phyloP scores from a whole-genome alignment of 2,113 vertebrate genomes.

The Amphilophus citrinellus region DNA sequence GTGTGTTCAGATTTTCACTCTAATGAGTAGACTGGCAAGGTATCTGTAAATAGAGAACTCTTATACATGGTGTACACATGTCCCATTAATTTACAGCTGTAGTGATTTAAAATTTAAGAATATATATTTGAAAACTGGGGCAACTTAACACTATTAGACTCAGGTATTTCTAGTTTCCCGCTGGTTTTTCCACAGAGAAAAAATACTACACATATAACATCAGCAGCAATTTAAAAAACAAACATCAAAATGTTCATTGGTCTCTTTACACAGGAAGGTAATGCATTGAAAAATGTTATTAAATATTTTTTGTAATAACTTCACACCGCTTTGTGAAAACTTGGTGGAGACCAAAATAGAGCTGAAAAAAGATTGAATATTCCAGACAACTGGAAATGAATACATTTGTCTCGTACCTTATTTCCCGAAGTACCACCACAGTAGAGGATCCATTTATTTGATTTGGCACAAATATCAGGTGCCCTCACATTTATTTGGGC shows the following conservation, averaged over 20 bases:
- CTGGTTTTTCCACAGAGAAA: neutral
- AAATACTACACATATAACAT: slow-evolving; percentile 18
- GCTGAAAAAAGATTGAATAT: neutral
- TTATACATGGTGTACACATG: slow-evolving; percentile 5
- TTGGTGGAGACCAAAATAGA: neutral
- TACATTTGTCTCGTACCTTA: neutral
- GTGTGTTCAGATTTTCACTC: slow-evolving; percentile 41
- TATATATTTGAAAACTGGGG: slow-evolving; percentile 2
- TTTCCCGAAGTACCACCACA: neutral
- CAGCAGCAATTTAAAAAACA: slow-evolving; percentile 1
- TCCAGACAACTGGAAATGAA: neutral
- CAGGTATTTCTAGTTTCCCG: slow-evolving; percentile 17
- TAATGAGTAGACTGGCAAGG: slow-evolving; percentile 35
- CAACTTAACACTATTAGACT: slow-evolving; percentile 34
- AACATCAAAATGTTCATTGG: neutral
- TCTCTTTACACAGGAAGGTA: neutral
- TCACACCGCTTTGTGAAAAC: neutral
- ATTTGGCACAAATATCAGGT: neutral
- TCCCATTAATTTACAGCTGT: slow-evolving; percentile 41
- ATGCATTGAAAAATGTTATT: neutral
- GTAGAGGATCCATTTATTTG: neutral
- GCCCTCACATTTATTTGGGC: neutral
- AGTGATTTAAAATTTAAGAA: neutral
- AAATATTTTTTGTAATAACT: neutral
- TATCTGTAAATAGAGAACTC: slow-evolving; percentile 29